A percentile compares a stretch with the other conserved stretches of the same genome.
Conservation (phyloP, 1,140 invertebrate genomes). For the Teleopsis dalmanni region DNA sequence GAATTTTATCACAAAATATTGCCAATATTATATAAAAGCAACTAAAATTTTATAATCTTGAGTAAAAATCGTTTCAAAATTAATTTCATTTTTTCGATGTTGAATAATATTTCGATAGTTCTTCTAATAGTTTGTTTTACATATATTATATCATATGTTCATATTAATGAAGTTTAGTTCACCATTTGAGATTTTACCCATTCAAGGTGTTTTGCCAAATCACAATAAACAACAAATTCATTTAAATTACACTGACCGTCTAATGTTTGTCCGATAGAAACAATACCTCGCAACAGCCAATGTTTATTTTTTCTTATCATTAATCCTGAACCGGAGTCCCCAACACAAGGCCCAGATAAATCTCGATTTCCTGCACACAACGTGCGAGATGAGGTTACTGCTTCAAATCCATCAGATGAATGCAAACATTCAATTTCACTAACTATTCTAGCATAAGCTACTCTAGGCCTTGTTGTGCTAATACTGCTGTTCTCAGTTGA, state of each 20-base stretch:
- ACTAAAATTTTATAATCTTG: no score
- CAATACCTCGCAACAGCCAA: slow-evolving; percentile 38
- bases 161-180: no score
- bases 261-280: slow-evolving; percentile 25
- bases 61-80: no score
- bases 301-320: slow-evolving; percentile 28
- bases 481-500: slow-evolving; percentile 18
- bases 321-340: slow-evolving; percentile 41
- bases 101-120: no score
- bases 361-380: slow-evolving; percentile 41
- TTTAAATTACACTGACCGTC: slow-evolving; percentile 4
- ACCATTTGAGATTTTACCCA: no score
- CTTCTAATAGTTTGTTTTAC: no score
- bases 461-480: slow-evolving; percentile 15
- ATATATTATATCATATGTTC: no score
- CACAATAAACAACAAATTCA: slow-evolving; percentile 13
- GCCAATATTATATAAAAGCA: no score
- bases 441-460: slow-evolving; percentile 17
- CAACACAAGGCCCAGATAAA: slow-evolving; percentile 37
- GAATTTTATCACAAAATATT: no score
- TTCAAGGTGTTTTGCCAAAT: slow-evolving; percentile 11
- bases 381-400: slow-evolving; percentile 26
- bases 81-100: no score
- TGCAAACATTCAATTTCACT: slow-evolving; percentile 18
- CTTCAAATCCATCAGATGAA: slow-evolving; percentile 12